Conservation (phyloP, 37 sponge, comb jelly and placozoan genomes). For the Haliclona indistincta region DNA sequence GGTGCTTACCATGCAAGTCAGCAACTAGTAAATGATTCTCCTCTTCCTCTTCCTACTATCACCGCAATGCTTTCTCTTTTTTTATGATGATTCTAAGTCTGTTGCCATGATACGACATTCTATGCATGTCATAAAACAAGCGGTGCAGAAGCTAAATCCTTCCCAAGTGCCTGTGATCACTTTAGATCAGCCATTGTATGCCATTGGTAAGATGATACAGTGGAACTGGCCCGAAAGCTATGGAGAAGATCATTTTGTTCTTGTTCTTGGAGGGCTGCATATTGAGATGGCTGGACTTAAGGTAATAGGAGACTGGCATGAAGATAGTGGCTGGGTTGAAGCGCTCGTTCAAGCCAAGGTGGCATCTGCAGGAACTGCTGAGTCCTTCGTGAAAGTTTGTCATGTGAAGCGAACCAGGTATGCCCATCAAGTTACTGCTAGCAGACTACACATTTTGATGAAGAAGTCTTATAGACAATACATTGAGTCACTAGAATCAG, state of each 20-base stretch:
- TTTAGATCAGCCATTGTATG: slow-evolving; percentile 7
- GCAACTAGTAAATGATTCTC: neutral
- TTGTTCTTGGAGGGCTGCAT: slow-evolving; percentile 25
- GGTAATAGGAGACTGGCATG: too few species aligned
- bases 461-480: too few species aligned
- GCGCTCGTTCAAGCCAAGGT: too few species aligned
- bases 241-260: slow-evolving; percentile 38
- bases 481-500: too few species aligned
- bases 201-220: slow-evolving; percentile 30
- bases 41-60: neutral
- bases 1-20: neutral
- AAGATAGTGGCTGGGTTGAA: too few species aligned
- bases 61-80: neutral
- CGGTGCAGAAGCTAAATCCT: neutral
- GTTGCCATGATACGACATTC: neutral
- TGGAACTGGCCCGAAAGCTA: slow-evolving; percentile 31
- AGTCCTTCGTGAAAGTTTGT: too few species aligned
- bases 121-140: neutral
- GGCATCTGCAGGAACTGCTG: too few species aligned
- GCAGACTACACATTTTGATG: too few species aligned
- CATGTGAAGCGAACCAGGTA: too few species aligned
- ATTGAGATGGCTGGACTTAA: slow-evolving; percentile 25
- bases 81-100: neutral
- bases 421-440: too few species aligned
- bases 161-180: too few species aligned